phyloP scores from a whole-genome alignment of 2,113 vertebrate genomes.

The Eleginops maclovinus region DNA sequence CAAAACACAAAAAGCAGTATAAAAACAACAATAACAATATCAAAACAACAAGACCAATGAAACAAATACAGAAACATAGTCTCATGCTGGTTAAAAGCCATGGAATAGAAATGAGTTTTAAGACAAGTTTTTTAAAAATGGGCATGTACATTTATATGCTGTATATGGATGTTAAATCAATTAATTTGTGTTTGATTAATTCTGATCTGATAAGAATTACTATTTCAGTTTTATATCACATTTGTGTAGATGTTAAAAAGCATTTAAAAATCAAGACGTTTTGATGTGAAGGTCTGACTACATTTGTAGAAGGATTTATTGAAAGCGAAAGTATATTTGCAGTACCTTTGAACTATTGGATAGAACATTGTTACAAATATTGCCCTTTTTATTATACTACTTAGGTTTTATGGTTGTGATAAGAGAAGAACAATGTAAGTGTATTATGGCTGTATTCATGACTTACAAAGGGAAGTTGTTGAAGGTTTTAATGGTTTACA shows the following conservation, averaged over 20 bases:
- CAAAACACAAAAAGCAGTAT: too few species aligned
- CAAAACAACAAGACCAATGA: too few species aligned
- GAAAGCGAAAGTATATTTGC: not conserved
- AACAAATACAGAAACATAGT: too few species aligned
- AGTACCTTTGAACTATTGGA: not conserved
- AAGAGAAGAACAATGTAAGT: not conserved
- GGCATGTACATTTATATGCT: not conserved
- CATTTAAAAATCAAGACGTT: constrained; percentile 1
- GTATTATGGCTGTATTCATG: not conserved
- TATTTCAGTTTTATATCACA: not conserved
- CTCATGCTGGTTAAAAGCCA: too few species aligned
- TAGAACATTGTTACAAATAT: not conserved
- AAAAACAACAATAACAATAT: too few species aligned
- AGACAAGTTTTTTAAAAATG: too few species aligned
- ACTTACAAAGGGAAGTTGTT: not conserved
- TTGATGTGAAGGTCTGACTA: not conserved
- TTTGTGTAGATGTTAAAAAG: not conserved
- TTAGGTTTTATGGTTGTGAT: not conserved
- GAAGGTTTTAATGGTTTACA: too few species aligned
- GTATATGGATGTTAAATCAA: not conserved
- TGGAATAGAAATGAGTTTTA: too few species aligned
- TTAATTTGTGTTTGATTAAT: not conserved
- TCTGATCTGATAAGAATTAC: not conserved
- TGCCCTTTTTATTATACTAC: not conserved
- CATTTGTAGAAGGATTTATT: not conserved